Conservation (phyloP, 2,113 vertebrate genomes). For the Chloebia gouldiae region DNA sequence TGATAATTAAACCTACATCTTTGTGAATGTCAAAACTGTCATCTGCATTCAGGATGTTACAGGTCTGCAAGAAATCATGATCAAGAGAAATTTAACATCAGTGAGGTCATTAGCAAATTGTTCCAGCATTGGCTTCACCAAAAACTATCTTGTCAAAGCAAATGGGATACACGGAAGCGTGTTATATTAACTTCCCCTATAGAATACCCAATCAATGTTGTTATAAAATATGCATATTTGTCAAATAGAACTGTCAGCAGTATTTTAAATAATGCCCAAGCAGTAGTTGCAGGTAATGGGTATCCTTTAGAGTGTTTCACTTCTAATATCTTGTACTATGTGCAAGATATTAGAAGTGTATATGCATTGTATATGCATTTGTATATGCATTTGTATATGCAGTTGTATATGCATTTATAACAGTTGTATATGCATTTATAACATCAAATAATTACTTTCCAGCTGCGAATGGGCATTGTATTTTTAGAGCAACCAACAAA, state of each 20-base stretch:
- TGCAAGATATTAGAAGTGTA: too few species aligned
- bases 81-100: conserved; percentile 25
- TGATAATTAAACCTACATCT: conserved; percentile 66
- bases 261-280: not conserved
- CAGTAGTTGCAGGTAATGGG: not conserved
- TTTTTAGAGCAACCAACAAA: not conserved
- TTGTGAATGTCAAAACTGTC: conserved; percentile 71
- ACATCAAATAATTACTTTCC: not conserved
- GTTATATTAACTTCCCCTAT: not conserved
- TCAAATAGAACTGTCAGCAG: not conserved
- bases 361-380: not conserved
- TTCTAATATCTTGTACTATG: not conserved
- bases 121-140: not conserved
- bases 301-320: not conserved
- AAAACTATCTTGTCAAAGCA: not conserved
- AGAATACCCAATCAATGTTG: not conserved
- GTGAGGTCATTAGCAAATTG: conserved; percentile 17
- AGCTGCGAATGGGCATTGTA: not conserved
- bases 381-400: too few species aligned
- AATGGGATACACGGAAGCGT: not conserved
- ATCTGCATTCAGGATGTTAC: conserved; percentile 59
- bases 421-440: not conserved
- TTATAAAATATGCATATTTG: not conserved
- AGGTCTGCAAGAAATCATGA: conserved; percentile 44
- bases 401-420: not conserved